A percentile compares a stretch with the other conserved stretches of the same genome.
phyloP scores from a whole-genome alignment of 2,888 invertebrate species.

The Acanthosepion pharaonis region DNA sequence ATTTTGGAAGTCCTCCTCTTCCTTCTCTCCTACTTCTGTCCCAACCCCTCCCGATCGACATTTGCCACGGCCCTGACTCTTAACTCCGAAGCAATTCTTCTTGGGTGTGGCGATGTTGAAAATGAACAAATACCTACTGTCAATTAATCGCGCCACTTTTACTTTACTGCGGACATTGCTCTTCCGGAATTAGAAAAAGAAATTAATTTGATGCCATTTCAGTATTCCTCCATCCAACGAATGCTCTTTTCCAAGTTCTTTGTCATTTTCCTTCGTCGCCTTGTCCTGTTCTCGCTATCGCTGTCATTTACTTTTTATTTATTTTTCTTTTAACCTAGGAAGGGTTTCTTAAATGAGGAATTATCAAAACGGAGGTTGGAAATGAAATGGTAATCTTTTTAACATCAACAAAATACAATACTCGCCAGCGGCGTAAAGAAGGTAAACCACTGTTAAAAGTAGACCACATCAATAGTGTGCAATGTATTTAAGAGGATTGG shows the following conservation, averaged over 20 bases:
- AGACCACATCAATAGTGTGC: too few relatives aligned
- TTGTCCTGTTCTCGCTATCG: not conserved
- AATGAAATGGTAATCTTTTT: too few relatives aligned
- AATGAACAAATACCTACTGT: not conserved
- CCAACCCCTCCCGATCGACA: not conserved
- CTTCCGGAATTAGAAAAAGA: not conserved
- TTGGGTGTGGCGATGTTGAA: not conserved
- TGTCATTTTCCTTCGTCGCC: not conserved
- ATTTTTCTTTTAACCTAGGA: too few relatives aligned
- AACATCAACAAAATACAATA: too few relatives aligned
- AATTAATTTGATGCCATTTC: not conserved
- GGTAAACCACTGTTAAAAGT: too few relatives aligned
- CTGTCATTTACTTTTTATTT: not conserved
- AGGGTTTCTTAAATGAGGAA: too few relatives aligned
- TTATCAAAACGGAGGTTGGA: too few relatives aligned
- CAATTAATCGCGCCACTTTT: not conserved
- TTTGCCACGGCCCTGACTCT: constrained; percentile 13
- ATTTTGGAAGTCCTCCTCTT: not conserved
- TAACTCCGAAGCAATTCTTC: not conserved
- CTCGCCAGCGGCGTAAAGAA: too few relatives aligned
- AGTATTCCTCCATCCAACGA: not conserved
- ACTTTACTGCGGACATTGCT: not conserved
- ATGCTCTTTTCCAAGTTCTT: not conserved
- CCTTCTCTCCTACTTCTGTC: not conserved
- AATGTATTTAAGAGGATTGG: too few relatives aligned